Evolutionary conservation across 2,113 vertebrate genomes (phyloP).

Genomic region (Notarius quadriscutis): DNA sequence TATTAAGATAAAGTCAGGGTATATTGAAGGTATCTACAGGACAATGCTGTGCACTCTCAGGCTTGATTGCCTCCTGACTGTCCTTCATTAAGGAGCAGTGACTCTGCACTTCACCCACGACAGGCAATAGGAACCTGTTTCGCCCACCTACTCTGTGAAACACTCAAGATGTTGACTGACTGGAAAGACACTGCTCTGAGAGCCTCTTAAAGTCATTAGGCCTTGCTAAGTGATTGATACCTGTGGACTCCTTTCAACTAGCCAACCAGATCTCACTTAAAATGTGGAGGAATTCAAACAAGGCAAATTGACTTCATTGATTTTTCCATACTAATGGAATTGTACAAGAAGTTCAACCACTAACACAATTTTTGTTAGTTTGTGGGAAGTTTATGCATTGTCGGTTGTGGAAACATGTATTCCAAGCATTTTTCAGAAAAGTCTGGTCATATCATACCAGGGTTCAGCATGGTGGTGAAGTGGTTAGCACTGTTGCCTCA

Average conservation of each 20-base stretch:
- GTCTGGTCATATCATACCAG: not conserved
- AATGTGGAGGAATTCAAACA: not conserved
- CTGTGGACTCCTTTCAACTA: constrained; percentile 2
- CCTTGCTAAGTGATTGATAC: not conserved
- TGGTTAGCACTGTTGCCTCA: too few relatives aligned
- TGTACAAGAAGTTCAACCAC: not conserved
- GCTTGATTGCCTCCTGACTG: constrained; percentile 63
- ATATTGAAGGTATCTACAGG: constrained; percentile 65
- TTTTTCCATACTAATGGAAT: not conserved
- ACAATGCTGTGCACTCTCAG: constrained; percentile 50
- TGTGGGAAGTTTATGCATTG: not conserved
- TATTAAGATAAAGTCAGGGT: constrained; percentile 62
- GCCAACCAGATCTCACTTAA: not conserved
- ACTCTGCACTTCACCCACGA: constrained; percentile 51
- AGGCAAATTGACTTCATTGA: not conserved
- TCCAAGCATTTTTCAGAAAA: not conserved
- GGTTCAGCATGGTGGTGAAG: too few relatives aligned
- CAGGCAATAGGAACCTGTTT: constrained; percentile 58
- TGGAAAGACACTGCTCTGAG: constrained; percentile 29
- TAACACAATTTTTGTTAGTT: not conserved
- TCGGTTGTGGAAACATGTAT: not conserved
- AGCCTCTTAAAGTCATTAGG: constrained; percentile 20
- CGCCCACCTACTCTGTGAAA: constrained; percentile 29
- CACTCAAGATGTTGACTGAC: constrained; percentile 48
- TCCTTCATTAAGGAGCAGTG: constrained; percentile 65